Base-by-base conservation (phyloP, 2,113 vertebrate species). In the Neogale vison region DNA sequence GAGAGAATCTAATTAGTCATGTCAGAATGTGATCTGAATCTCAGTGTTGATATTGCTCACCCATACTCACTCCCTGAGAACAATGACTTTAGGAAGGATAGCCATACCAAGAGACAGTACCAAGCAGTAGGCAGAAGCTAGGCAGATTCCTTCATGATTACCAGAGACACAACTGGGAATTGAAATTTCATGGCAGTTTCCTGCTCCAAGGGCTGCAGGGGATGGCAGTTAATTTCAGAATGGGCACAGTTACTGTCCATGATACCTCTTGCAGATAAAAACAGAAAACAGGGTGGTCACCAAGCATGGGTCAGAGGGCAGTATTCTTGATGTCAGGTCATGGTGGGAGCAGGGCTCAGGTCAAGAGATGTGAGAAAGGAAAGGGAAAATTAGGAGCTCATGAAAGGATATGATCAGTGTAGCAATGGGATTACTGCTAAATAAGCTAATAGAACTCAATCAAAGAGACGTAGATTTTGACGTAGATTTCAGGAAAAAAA, bases 1-100 rank as follows among this genome's bases (percentile, higher is more conserved):
- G 47, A 95, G 26, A 57, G 45, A 97, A 71, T 95, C 55, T 93
- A 85, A 92, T 97, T 76, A 83, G 87, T 95, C 67, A 61, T 80
- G 36, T 79, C 85, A 69, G 39, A 88, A 39, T 65, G 84, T 88
- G 47, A 83, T 96, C 82, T 94, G 47, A 88, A 96, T 57, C 55
- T 91, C 34, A 34, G 45, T 26, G 5, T 84, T 90, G 63, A 45
- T 88, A 39, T 13, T 8, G 24, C 23, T 34, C 65, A 79, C 20
- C n/a, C 80, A n/a, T 9, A 45, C 3, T 26, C 0, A 7, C 21
- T 86, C 50, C 71, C 83, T 47, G 34, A 80, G 76, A 24, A 85
- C 45, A 55, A 10, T 29, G 85, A 89, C 67, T 93, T 76, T 18
- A n/a, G 42, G 39, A 90, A 86, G 67, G 57, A 84, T 14, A 85